Percentiles rank a stretch among this genome's conserved stretches.
These are phyloP conservation scores for Pampus argenteus DNA, from an alignment of 2,797 vertebrate species.

Conservation along the genomic window DNA sequence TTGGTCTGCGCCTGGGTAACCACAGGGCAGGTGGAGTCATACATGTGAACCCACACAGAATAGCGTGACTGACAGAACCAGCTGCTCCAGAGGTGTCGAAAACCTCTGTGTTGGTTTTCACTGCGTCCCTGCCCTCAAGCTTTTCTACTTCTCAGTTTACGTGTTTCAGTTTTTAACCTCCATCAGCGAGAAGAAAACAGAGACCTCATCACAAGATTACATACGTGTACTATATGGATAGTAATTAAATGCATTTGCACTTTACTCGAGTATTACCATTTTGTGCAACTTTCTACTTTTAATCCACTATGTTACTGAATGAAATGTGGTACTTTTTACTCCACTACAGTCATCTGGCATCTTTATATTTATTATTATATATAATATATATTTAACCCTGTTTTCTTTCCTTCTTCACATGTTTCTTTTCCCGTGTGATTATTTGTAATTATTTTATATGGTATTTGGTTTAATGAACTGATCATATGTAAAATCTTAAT, in stretches of 20 bases:
- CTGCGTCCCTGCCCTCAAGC: conserved; percentile 59
- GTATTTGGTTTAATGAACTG: neutral
- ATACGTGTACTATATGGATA: neutral
- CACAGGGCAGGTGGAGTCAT: conserved; percentile 71
- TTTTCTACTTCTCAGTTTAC: conserved; percentile 46
- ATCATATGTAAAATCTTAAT: neutral
- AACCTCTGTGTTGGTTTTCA: conserved; percentile 54
- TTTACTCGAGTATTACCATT: neutral
- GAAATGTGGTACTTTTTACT: neutral
- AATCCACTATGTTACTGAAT: neutral
- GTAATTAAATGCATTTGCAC: neutral
- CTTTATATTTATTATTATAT: neutral
- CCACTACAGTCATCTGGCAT: neutral
- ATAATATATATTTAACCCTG: neutral
- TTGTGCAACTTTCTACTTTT: too few relatives aligned
- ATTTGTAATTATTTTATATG: neutral
- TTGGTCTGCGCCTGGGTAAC: conserved; percentile 40
- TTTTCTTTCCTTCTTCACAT: too few relatives aligned
- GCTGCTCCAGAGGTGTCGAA: conserved; percentile 74
- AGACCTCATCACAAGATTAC: neutral
- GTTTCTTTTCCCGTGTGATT: too few relatives aligned
- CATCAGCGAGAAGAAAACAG: conserved; percentile 19
- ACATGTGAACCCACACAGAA: conserved; percentile 59
- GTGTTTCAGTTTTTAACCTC: conserved; percentile 38
- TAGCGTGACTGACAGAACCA: conserved; percentile 72